These are phyloP conservation scores for Camptogramma bilineatum DNA, from an alignment of 2,888 invertebrate species.

Conservation along the genomic window DNA sequence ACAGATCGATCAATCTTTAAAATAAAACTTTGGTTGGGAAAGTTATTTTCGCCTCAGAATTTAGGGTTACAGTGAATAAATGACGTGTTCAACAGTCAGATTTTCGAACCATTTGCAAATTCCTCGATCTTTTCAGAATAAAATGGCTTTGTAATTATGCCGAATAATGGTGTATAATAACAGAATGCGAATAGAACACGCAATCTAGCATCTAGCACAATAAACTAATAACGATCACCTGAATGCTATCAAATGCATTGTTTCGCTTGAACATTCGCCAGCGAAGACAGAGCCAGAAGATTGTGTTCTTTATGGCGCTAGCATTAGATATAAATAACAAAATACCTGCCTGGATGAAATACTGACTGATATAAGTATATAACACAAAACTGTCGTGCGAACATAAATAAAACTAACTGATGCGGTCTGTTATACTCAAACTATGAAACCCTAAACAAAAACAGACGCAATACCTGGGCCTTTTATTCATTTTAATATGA, in stretches of 20 bases:
- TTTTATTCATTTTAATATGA: too few species aligned
- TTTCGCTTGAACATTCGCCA: constrained; percentile 46
- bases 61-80: background rate
- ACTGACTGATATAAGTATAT: constrained; percentile 3
- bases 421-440: background rate
- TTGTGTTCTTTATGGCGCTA: constrained; percentile 21
- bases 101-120: constrained; percentile 8
- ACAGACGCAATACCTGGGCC: too few species aligned
- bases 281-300: constrained; percentile 1
- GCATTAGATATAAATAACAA: constrained; percentile 5
- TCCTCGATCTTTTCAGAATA: background rate
- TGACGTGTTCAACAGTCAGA: background rate
- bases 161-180: constrained; percentile 14
- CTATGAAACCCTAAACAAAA: background rate
- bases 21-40: background rate
- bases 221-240: constrained; percentile 50
- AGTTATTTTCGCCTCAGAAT: background rate
- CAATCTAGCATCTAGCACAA: constrained; percentile 35
- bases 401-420: background rate
- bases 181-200: constrained; percentile 23
- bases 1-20: too few species aligned
- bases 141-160: background rate
- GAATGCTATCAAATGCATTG: constrained; percentile 39
- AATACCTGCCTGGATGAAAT: constrained; percentile 5
- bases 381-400: constrained; percentile 1